Evolutionary conservation across 2,888 invertebrate species (phyloP), one percentile per base, ranked within the genome.

Genomic region (Nomada ruficornis): DNA sequence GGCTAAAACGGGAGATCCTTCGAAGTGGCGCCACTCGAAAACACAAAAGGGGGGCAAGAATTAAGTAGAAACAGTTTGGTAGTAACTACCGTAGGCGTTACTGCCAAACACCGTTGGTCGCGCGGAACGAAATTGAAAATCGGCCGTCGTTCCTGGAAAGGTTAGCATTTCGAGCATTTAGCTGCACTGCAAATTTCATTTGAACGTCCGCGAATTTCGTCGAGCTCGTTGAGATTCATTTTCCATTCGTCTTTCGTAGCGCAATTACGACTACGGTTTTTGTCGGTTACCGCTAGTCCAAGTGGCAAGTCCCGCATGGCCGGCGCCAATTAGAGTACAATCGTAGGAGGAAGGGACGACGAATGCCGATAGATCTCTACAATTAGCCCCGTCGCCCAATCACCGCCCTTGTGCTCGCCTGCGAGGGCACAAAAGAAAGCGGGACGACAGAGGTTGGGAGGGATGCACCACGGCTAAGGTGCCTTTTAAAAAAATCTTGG

Each of bases 361-460:
- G 60, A 72, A 77, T 77, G 50, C 74, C 84, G 77, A 80, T 81
- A 78, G 79, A 82, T 77, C 71, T 79, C 65, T 82, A 85, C 90
- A 91, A 90, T 91, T 90, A 91, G 89, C 84, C 82, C 59, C 85
- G 82, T 87, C 87, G 88, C 88, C 91, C 90, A 91, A 91, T 91
- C 91, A 91, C 87, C 83, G 82, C 86, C 77, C 89, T 91, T 91
- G 89, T 90, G 86, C 82, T 83, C 85, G 80, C 77, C 87, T 80
- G 74, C 77, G 86, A 80, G 59, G 79, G 78, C 80, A 88, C 88
- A 88, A 87, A 88, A 88, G 87, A 86, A 84, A 87, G 81, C 77
- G 83, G 86, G 80, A 82, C 80, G 84, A 83, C 81, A 64, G 80
- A 74, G 74, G 77, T 80, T 81, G 77, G 80, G 63, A 65, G 74